These are phyloP conservation scores for Cydia fagiglandana DNA, from an alignment of 1,140 invertebrate genomes.

Conservation along the genomic window DNA sequence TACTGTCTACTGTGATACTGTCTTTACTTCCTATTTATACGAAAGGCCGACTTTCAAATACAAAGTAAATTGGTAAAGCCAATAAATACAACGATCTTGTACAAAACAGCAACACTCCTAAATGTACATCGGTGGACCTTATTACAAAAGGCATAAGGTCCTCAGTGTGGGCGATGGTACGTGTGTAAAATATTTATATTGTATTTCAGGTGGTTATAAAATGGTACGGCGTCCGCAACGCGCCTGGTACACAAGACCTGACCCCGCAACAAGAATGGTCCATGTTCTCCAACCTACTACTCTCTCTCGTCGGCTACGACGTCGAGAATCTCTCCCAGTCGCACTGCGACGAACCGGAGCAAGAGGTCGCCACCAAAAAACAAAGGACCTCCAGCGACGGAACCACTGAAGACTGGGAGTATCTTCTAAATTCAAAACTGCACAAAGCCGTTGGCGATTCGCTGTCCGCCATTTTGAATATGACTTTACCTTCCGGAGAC, in stretches of 20 bases:
- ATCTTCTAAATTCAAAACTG: conserved; percentile 82
- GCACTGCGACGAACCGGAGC: conserved; percentile 72
- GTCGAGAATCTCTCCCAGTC: conserved; percentile 81
- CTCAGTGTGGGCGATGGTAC: too few species aligned
- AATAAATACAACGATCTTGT: too few species aligned
- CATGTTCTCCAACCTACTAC: conserved; percentile 85
- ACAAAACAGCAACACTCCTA: too few species aligned
- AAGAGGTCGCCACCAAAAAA: conserved; percentile 80
- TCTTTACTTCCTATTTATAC: too few species aligned
- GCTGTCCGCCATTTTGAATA: conserved; percentile 62
- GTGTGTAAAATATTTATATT: too few species aligned
- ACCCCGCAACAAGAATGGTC: conserved; percentile 90
- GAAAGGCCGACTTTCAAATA: too few species aligned
- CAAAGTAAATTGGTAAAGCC: too few species aligned
- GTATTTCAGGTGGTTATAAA: conserved; percentile 82
- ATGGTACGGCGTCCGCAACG: conserved; percentile 93
- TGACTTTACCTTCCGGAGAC: conserved; percentile 36
- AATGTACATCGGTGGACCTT: too few species aligned
- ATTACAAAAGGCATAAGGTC: too few species aligned
- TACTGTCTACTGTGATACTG: too few species aligned
- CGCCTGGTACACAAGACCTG: conserved; percentile 90
- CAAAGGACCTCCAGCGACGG: conserved; percentile 82
- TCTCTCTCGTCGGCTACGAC: conserved; percentile 85
- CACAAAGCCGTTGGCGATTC: conserved; percentile 66
- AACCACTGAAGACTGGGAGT: conserved; percentile 88